phyloP scores from a whole-genome alignment of 2,888 invertebrate genomes.

The Dermolepida albohirtum region DNA sequence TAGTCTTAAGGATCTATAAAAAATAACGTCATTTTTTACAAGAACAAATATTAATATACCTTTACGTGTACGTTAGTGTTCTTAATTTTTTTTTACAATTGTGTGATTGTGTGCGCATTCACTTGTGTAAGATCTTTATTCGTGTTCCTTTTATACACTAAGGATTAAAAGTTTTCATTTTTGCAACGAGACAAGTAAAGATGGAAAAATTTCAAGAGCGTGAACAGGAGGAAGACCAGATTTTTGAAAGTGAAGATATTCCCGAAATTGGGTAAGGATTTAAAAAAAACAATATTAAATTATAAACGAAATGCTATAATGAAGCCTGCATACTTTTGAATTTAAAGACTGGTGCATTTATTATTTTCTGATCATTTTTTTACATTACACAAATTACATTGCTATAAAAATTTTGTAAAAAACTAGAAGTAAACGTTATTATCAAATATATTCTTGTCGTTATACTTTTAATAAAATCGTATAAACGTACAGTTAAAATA shows the following conservation, averaged over 20 bases:
- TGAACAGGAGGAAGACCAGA: conserved; percentile 80
- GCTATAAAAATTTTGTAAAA: too few relatives aligned
- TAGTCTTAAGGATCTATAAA: conserved; percentile 56
- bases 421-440: too few relatives aligned
- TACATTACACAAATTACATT: too few relatives aligned
- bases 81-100: conserved; percentile 34
- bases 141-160: conserved; percentile 31
- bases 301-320: too few relatives aligned
- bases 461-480: too few relatives aligned
- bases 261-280: conserved; percentile 70
- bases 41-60: conserved; percentile 6
- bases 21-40: conserved; percentile 19
- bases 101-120: conserved; percentile 50
- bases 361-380: too few relatives aligned
- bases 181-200: conserved; percentile 46
- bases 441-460: too few relatives aligned
- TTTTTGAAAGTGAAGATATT: conserved; percentile 76
- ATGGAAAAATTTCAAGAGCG: conserved; percentile 79
- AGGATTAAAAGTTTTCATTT: conserved; percentile 38
- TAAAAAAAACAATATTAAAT: neutral
- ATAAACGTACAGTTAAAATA: too few relatives aligned
- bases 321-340: too few relatives aligned
- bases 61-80: conserved; percentile 24
- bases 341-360: too few relatives aligned
- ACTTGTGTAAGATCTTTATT: conserved; percentile 44